phyloP scores from a whole-genome alignment of 2,888 invertebrate genomes.

The Eueremaeus valkanovi region DNA sequence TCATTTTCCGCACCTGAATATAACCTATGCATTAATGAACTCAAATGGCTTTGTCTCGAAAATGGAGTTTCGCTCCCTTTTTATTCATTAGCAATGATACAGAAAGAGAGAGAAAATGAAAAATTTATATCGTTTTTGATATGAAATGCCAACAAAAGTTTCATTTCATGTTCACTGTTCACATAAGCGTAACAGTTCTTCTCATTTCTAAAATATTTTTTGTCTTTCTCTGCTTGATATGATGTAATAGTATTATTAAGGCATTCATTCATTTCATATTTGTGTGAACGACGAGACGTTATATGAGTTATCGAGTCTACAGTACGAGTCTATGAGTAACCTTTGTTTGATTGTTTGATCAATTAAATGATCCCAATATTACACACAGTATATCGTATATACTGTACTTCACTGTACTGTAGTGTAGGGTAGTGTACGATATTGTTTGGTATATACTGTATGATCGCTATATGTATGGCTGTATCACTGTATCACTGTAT shows the following conservation, averaged over 20 bases:
- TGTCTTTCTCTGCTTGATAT: constrained; percentile 13
- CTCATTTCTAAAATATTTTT: neutral
- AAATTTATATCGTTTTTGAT: neutral
- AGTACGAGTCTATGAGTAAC: neutral
- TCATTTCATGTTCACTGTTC: constrained; percentile 19
- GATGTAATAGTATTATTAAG: constrained; percentile 20
- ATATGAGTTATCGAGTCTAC: neutral
- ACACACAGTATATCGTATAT: too few relatives aligned
- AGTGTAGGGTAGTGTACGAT: too few relatives aligned
- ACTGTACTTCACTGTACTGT: neutral
- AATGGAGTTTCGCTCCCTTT: neutral
- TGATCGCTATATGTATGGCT: too few relatives aligned
- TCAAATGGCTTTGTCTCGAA: neutral
- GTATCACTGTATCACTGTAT: too few relatives aligned
- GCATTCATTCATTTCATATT: constrained; percentile 6
- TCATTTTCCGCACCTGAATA: neutral
- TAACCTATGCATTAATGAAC: neutral
- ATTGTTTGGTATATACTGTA: too few relatives aligned
- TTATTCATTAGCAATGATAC: neutral
- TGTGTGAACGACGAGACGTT: neutral
- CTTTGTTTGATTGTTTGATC: constrained; percentile 19
- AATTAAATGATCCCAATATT: too few relatives aligned
- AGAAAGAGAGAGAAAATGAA: neutral
- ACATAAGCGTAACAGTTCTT: constrained; percentile 18
- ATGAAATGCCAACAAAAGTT: constrained; percentile 16